Percentiles rank a stretch among this genome's conserved stretches.
Evolutionary conservation across 2,888 invertebrate genomes (phyloP).

Genomic region (Polia nebulosa): DNA sequence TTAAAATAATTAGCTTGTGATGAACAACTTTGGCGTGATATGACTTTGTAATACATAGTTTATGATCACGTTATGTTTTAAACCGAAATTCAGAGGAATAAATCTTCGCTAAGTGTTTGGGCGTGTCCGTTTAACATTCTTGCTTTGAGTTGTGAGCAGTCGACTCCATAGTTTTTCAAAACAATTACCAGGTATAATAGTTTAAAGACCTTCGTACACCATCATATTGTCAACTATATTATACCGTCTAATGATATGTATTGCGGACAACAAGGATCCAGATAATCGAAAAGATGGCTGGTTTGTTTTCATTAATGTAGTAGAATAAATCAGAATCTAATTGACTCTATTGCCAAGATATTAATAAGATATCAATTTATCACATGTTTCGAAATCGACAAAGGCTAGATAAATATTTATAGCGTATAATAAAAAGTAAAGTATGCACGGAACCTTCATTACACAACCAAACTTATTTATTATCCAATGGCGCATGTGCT

Average conservation of each 20-base stretch:
- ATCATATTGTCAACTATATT: neutral
- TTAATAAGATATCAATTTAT: conserved; percentile 19
- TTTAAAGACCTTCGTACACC: conserved; percentile 1
- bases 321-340: conserved; percentile 48
- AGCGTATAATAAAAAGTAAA: conserved; percentile 37
- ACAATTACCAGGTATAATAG: neutral
- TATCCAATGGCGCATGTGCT: conserved; percentile 51
- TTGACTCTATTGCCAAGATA: conserved; percentile 36
- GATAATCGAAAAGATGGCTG: conserved; percentile 31
- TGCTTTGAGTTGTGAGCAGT: conserved; percentile 25
- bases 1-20: conserved; percentile 87
- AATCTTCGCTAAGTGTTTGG: conserved; percentile 61
- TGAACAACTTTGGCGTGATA: conserved; percentile 74
- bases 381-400: conserved; percentile 36
- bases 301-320: conserved; percentile 36
- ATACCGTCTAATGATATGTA: conserved; percentile 20
- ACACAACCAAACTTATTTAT: conserved; percentile 48
- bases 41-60: conserved; percentile 67
- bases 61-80: conserved; percentile 49
- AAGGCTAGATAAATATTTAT: conserved; percentile 45
- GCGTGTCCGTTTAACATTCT: conserved; percentile 59
- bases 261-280: conserved; percentile 16
- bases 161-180: conserved; percentile 15
- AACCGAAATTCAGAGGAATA: conserved; percentile 55
- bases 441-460: conserved; percentile 43